Percentiles rank a stretch among this genome's conserved stretches.
Evolutionary conservation across 2,888 invertebrate genomes (phyloP).

Genomic region (Apoda limacodes): DNA sequence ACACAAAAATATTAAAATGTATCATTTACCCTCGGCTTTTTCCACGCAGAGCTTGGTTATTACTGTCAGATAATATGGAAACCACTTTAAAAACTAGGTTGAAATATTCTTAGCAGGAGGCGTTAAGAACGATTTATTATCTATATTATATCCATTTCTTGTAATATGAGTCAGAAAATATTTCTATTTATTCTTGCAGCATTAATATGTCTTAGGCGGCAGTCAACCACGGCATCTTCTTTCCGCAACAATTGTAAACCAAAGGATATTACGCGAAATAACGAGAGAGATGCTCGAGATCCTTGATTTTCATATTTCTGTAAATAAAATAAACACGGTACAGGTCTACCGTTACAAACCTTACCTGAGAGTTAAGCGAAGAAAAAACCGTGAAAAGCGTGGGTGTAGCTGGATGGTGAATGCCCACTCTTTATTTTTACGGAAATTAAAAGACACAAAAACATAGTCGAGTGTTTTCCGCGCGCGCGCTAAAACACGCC

Average conservation of each 20-base stretch:
- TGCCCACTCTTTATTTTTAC: conserved; percentile 59
- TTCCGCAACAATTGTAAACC: conserved; percentile 36
- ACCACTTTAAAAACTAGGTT: too few species aligned
- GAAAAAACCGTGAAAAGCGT: conserved; percentile 41
- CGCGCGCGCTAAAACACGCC: conserved; percentile 53
- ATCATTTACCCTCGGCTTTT: too few species aligned
- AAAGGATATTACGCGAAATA: conserved; percentile 62
- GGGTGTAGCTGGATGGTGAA: conserved; percentile 36
- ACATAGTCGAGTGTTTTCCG: conserved; percentile 50
- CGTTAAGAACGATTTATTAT: too few species aligned
- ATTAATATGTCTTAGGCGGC: conserved; percentile 45
- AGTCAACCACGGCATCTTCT: conserved; percentile 26
- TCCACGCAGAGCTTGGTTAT: too few species aligned
- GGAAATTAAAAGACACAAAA: conserved; percentile 66
- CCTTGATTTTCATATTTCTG: conserved; percentile 31
- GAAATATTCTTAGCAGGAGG: too few species aligned
- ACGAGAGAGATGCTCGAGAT: conserved; percentile 44
- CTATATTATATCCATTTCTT: too few species aligned
- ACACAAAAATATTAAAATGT: too few species aligned
- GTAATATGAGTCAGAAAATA: too few species aligned
- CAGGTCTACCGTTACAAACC: too few species aligned
- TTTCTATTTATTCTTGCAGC: conserved; percentile 39
- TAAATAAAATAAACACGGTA: too few species aligned
- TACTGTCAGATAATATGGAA: too few species aligned
- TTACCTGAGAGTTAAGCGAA: too few species aligned